A percentile compares a stretch with the other conserved stretches of the same genome.
Evolutionary conservation across 2,797 vertebrate genomes (phyloP).

Genomic region (Sitta carolinensis): DNA sequence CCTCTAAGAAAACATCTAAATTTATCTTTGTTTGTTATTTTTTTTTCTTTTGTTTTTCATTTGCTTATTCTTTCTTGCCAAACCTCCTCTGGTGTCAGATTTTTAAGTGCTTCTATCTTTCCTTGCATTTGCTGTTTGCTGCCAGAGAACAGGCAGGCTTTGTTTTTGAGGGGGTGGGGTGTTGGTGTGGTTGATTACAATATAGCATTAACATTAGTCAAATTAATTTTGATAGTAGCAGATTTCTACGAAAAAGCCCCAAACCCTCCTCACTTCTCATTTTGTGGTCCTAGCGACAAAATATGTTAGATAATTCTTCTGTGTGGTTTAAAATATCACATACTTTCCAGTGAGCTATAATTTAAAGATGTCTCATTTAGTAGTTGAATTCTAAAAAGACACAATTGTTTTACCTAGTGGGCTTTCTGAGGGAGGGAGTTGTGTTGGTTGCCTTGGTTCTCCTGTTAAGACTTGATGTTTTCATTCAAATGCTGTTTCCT

Average conservation of each 20-base stretch:
- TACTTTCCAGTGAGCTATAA: background rate
- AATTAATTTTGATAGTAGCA: background rate
- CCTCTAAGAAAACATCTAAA: background rate
- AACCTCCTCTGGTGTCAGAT: background rate
- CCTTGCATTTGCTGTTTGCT: background rate
- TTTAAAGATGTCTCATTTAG: background rate
- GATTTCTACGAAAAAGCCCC: background rate
- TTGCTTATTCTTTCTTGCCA: background rate
- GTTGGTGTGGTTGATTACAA: background rate
- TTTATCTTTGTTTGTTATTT: background rate
- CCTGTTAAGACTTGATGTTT: background rate
- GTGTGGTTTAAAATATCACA: background rate
- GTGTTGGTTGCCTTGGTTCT: background rate
- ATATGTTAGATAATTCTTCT: background rate
- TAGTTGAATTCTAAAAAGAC: background rate
- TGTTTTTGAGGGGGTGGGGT: background rate
- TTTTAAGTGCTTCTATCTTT: background rate
- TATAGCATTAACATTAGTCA: background rate
- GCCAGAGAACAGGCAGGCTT: background rate
- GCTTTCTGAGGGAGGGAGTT: background rate
- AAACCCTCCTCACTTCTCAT: background rate
- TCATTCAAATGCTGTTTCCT: background rate
- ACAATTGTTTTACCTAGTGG: background rate
- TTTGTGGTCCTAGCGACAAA: background rate
- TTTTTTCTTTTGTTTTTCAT: background rate